Conservation (phyloP, 2,113 vertebrate species). For the Cettia cetti region DNA sequence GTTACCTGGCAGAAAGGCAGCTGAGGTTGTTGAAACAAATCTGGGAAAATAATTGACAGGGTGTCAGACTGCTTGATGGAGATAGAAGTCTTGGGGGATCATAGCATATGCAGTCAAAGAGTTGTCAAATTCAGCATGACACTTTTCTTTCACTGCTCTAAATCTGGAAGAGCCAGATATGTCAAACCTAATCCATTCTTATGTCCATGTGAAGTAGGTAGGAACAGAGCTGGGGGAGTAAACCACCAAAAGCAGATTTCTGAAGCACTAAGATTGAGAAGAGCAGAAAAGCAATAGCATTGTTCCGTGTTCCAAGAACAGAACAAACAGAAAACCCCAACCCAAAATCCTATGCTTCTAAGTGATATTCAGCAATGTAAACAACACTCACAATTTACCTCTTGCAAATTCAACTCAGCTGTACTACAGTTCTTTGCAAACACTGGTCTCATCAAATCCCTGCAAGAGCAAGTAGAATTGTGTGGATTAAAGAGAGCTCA, state of each 20-base stretch:
- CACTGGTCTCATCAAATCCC: background rate
- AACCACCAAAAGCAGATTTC: background rate
- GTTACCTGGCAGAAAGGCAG: background rate
- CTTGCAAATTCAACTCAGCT: background rate
- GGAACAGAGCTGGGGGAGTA: background rate
- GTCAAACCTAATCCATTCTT: constrained; percentile 9
- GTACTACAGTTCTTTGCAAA: background rate
- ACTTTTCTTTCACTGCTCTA: background rate
- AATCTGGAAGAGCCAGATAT: background rate
- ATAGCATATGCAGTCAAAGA: background rate
- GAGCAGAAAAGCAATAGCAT: background rate
- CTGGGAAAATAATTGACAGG: background rate
- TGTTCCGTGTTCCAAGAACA: background rate
- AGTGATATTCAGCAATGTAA: background rate
- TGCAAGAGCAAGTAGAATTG: background rate
- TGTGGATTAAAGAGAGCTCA: background rate
- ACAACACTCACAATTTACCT: background rate
- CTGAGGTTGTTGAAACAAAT: background rate
- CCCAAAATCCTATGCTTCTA: background rate
- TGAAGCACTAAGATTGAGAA: background rate
- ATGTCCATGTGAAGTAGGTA: background rate
- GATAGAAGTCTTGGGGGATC: background rate
- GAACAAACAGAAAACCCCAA: background rate
- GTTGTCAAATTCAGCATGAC: background rate
- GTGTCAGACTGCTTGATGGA: background rate